Evolutionary conservation across 2,797 vertebrate genomes (phyloP).

Genomic region (Aulostomus chinensis): DNA sequence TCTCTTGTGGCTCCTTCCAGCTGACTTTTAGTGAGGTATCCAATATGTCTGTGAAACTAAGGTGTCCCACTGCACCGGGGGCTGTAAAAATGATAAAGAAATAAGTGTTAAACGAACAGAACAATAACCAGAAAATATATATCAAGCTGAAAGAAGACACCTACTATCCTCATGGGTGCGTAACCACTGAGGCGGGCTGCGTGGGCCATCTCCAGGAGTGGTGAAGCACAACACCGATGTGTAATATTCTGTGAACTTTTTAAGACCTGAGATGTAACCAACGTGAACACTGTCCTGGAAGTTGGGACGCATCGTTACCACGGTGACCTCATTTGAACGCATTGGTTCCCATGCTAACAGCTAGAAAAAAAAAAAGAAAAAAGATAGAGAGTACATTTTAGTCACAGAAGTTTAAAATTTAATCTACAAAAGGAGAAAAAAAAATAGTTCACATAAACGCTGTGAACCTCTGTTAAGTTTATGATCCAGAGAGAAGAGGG

Average conservation of each 20-base stretch:
- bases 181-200: slow-evolving; percentile 86
- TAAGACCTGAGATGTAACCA: slow-evolving; percentile 88
- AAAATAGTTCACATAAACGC: background rate
- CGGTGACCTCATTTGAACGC: slow-evolving; percentile 84
- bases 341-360: slow-evolving; percentile 92
- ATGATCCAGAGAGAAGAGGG: no score
- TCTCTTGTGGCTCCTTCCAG: slow-evolving; percentile 96
- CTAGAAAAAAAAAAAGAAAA: slow-evolving; percentile 62
- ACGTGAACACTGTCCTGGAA: slow-evolving; percentile 95
- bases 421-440: background rate
- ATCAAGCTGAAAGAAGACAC: slow-evolving; percentile 42
- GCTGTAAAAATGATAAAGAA: slow-evolving; percentile 71
- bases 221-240: slow-evolving; percentile 95
- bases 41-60: slow-evolving; percentile 96
- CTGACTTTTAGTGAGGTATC: slow-evolving; percentile 98
- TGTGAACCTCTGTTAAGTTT: no score
- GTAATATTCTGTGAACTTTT: slow-evolving; percentile 91
- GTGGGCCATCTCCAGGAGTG: slow-evolving; percentile 94
- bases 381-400: background rate
- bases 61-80: slow-evolving; percentile 93
- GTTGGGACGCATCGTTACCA: slow-evolving; percentile 92
- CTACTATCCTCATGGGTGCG: slow-evolving; percentile 97
- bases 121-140: slow-evolving; percentile 6
- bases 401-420: background rate
- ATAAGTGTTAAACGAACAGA: background rate